Percentiles rank a stretch among this genome's conserved stretches.
Conservation (phyloP, 2,113 vertebrate species). For the Gasterosteus aculeatus region DNA sequence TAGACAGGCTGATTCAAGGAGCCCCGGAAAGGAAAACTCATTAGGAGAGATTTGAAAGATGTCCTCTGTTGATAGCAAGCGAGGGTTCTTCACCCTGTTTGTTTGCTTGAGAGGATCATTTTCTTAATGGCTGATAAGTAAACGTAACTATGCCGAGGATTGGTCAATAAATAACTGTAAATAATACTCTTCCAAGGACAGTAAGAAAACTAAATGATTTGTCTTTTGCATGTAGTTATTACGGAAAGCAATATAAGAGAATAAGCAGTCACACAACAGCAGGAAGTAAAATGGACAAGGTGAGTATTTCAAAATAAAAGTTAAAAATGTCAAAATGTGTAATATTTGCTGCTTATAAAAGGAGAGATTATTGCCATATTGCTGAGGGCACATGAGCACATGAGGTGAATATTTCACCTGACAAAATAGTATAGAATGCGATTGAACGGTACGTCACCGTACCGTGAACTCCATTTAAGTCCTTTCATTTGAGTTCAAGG, state of each 20-base stretch:
- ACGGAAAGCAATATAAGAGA: not conserved
- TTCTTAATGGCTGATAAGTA: constrained; percentile 39
- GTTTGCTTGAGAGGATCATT: constrained; percentile 50
- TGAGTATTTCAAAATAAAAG: too few species aligned
- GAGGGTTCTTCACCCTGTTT: constrained; percentile 40
- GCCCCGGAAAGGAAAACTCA: constrained; percentile 61
- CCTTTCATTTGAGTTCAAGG: not conserved
- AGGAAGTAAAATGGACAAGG: too few species aligned
- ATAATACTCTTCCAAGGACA: constrained; percentile 8
- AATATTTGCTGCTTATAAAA: too few species aligned
- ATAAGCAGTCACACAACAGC: too few species aligned
- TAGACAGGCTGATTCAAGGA: constrained; percentile 64
- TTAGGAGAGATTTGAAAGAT: constrained; percentile 66
- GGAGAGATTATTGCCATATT: too few species aligned
- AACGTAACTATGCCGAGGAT: constrained; percentile 15
- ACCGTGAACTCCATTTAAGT: not conserved
- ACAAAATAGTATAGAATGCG: too few species aligned
- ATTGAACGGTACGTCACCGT: too few species aligned
- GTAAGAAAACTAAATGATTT: not conserved
- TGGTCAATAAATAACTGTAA: constrained; percentile 11
- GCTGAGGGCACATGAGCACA: too few species aligned
- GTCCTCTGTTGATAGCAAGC: constrained; percentile 43
- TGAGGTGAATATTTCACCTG: too few species aligned
- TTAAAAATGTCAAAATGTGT: too few species aligned
- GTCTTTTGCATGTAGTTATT: not conserved